Conservation (phyloP, 1,140 invertebrate species). For the Gryllus bimaculatus region DNA sequence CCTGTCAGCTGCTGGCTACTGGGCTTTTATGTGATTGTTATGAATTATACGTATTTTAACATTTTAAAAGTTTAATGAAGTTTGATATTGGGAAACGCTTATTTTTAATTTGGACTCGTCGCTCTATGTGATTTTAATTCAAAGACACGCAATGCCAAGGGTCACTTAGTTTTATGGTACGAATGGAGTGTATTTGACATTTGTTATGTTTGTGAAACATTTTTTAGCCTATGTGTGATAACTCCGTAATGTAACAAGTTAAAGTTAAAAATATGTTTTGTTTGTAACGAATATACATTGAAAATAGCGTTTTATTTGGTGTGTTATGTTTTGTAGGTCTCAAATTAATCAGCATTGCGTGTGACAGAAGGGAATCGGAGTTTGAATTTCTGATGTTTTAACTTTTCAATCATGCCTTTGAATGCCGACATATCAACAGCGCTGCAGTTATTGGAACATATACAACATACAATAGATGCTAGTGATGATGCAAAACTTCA, state of each 20-base stretch:
- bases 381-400: background rate
- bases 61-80: background rate
- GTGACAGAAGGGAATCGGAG: background rate
- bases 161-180: background rate
- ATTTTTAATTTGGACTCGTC: background rate
- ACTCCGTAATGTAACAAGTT: background rate
- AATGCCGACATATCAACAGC: slow-evolving; percentile 58
- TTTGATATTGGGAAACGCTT: background rate
- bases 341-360: background rate
- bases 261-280: background rate
- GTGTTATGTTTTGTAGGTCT: background rate
- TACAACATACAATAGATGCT: slow-evolving; percentile 64
- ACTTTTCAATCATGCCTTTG: slow-evolving; percentile 31
- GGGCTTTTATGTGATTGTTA: background rate
- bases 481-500: slow-evolving; percentile 61
- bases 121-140: background rate
- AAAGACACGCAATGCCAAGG: background rate
- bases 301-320: no score
- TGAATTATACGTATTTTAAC: background rate
- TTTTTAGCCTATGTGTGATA: background rate
- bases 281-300: background rate
- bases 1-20: background rate
- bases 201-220: background rate
- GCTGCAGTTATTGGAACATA: slow-evolving; percentile 64
- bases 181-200: background rate